Conservation (phyloP, 2,113 vertebrate genomes). For the Erythrocercus mccallii region DNA sequence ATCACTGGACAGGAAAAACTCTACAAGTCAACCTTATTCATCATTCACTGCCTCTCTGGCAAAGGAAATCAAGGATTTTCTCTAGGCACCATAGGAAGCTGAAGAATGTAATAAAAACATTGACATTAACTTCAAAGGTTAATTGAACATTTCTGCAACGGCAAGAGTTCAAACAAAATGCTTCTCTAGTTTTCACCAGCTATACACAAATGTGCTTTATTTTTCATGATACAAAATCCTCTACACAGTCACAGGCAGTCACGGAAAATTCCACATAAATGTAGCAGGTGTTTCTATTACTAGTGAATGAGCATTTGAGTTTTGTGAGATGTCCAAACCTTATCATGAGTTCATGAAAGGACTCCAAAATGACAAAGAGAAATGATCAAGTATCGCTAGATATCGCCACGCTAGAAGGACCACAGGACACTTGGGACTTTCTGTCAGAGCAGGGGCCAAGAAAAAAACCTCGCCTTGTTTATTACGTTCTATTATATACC, state of each 20-base stretch:
- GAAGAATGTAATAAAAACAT: slow-evolving; percentile 19
- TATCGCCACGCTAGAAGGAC: too few relatives aligned
- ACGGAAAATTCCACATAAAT: background rate
- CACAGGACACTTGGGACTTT: too few relatives aligned
- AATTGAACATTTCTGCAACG: slow-evolving; percentile 28
- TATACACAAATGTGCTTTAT: background rate
- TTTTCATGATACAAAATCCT: background rate
- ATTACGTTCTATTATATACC: too few relatives aligned
- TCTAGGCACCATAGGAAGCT: background rate
- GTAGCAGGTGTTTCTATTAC: background rate
- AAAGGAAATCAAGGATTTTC: background rate
- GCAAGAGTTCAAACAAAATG: background rate
- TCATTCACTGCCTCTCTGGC: background rate
- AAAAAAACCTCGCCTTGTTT: too few relatives aligned
- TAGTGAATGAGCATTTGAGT: background rate
- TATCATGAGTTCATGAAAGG: background rate
- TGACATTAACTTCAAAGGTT: slow-evolving; percentile 20
- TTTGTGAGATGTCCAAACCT: background rate
- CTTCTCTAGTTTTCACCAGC: background rate
- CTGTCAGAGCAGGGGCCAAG: too few relatives aligned
- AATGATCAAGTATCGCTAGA: too few relatives aligned
- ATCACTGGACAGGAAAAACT: background rate
- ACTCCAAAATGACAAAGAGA: background rate
- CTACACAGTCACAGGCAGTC: background rate
- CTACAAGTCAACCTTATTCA: background rate